Evolutionary conservation across 2,113 vertebrate species (phyloP).

Genomic region (Loxodonta africana): DNA sequence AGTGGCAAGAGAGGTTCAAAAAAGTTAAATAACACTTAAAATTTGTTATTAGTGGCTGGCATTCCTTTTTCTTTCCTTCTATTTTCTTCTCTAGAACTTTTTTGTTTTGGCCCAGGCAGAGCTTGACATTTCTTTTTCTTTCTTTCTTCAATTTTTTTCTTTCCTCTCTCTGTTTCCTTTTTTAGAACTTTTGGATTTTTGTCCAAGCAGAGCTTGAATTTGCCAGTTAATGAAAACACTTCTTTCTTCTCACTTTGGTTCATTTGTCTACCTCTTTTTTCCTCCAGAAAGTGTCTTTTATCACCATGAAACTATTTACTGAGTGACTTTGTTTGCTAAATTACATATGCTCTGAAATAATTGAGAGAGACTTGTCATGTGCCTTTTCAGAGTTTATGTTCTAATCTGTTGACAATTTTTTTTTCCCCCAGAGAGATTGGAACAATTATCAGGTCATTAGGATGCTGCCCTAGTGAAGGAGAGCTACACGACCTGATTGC

Average conservation of each 20-base stretch:
- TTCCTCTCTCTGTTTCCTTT: neutral
- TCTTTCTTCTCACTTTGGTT: neutral
- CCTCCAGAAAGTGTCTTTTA: neutral
- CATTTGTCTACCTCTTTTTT: neutral
- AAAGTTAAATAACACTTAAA: neutral
- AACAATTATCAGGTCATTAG: constrained; percentile 94
- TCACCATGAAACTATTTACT: neutral
- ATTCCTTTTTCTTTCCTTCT: neutral
- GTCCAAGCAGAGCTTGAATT: neutral
- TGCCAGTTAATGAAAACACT: neutral
- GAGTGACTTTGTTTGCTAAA: neutral
- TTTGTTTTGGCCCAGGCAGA: neutral
- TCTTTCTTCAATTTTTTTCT: neutral
- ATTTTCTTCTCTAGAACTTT: neutral
- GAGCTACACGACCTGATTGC: constrained; percentile 93
- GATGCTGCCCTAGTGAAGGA: constrained; percentile 94
- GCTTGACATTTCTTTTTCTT: neutral
- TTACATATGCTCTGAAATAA: neutral
- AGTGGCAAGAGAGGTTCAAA: neutral
- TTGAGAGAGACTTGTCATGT: neutral
- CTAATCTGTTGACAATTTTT: neutral
- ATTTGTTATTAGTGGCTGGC: neutral
- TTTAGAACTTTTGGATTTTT: neutral
- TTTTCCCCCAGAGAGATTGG: constrained; percentile 92
- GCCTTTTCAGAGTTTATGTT: constrained; percentile 8